phyloP scores from a whole-genome alignment of 2,888 invertebrate species.

The Silvanus unidentatus region DNA sequence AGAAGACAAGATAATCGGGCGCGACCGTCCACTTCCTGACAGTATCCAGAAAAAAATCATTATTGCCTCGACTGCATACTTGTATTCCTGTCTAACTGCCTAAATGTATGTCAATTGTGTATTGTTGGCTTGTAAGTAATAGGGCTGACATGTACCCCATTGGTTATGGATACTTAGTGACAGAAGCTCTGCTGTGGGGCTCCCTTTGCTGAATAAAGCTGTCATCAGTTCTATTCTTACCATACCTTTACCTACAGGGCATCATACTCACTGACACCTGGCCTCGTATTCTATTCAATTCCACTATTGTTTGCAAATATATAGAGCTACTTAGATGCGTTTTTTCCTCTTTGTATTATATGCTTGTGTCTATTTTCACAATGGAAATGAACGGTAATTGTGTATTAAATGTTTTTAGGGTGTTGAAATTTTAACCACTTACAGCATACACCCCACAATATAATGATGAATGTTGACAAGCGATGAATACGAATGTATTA shows the following conservation, averaged over 20 bases:
- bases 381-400: too few relatives aligned
- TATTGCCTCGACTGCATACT: too few relatives aligned
- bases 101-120: conserved; percentile 25
- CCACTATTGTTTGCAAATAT: conserved; percentile 7
- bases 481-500: too few relatives aligned
- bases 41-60: conserved; percentile 6
- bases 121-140: conserved; percentile 21
- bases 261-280: conserved; percentile 33
- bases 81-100: conserved; percentile 11
- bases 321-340: conserved; percentile 1
- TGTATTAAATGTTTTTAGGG: too few relatives aligned
- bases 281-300: conserved; percentile 15
- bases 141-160: conserved; percentile 28
- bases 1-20: conserved; percentile 19
- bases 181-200: conserved; percentile 22
- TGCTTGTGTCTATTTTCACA: too few relatives aligned
- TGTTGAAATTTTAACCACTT: too few relatives aligned
- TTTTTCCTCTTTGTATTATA: background rate
- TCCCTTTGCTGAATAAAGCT: conserved; percentile 28
- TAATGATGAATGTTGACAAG: too few relatives aligned
- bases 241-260: conserved; percentile 25
- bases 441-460: too few relatives aligned
- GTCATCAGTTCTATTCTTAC: conserved; percentile 20
- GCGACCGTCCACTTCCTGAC: conserved; percentile 20
- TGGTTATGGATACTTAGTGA: conserved; percentile 39